A percentile compares a stretch with the other conserved stretches of the same genome.
Evolutionary conservation across 2,797 vertebrate genomes (phyloP).

Genomic region (Acrossocheilus wenchowensis): DNA sequence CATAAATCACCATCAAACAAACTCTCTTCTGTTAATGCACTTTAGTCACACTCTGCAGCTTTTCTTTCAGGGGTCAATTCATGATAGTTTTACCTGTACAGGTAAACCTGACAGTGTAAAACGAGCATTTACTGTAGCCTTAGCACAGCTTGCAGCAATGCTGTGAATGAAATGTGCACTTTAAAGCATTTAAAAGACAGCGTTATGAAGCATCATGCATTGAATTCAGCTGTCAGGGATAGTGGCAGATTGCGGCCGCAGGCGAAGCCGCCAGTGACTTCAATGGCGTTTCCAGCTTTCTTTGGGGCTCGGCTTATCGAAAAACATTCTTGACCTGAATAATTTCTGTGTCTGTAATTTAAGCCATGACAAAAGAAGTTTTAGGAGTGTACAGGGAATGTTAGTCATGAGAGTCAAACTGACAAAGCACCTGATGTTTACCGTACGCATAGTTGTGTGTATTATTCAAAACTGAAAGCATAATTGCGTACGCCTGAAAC

Average conservation of each 20-base stretch:
- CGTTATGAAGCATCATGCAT: not conserved
- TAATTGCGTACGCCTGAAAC: not conserved
- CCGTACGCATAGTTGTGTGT: not conserved
- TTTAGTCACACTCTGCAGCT: not conserved
- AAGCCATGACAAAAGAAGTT: not conserved
- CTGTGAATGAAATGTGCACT: not conserved
- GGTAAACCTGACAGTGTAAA: not conserved
- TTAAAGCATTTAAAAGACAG: not conserved
- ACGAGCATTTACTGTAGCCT: not conserved
- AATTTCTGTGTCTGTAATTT: not conserved
- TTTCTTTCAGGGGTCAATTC: not conserved
- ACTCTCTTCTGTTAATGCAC: not conserved
- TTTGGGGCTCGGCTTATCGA: not conserved
- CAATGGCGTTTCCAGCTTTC: not conserved
- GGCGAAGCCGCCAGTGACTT: not conserved
- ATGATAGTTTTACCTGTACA: not conserved
- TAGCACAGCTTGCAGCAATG: not conserved
- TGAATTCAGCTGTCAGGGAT: not conserved
- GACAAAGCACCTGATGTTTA: conserved; percentile 21
- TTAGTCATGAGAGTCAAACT: conserved; percentile 12
- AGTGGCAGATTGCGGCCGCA: not conserved
- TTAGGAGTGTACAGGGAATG: not conserved
- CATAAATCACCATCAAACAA: not conserved
- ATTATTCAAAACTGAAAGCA: conserved; percentile 10
- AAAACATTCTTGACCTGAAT: conserved; percentile 17